A percentile compares a stretch with the other conserved stretches of the same genome.
Evolutionary conservation across 2,888 invertebrate genomes (phyloP).

Genomic region (Phlogophora meticulosa): DNA sequence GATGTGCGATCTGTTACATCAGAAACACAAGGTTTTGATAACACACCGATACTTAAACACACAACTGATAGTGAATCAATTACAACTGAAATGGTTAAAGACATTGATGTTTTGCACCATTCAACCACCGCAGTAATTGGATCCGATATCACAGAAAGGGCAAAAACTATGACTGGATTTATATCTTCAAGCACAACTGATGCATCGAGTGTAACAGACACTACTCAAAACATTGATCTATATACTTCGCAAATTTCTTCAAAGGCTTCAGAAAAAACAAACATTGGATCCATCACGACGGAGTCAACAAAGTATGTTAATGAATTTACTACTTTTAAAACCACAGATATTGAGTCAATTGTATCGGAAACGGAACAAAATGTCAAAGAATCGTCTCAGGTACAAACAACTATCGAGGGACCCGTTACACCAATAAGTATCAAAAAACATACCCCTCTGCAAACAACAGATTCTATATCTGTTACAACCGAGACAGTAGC

Average conservation of each 20-base stretch:
- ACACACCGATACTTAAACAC: neutral
- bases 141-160: constrained; percentile 6
- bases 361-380: constrained; percentile 3
- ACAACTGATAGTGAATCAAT: constrained; percentile 1
- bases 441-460: neutral
- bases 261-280: constrained; percentile 11
- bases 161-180: neutral
- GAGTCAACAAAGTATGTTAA: constrained; percentile 21
- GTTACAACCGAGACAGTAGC: constrained; percentile 23
- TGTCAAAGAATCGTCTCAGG: neutral
- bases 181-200: neutral
- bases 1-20: neutral
- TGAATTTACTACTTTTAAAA: constrained; percentile 19
- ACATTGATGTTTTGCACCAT: neutral
- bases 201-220: too few species aligned
- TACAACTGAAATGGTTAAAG: neutral
- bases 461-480: constrained; percentile 1
- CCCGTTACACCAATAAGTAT: constrained; percentile 7
- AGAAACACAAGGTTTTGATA: neutral
- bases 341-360: constrained; percentile 9
- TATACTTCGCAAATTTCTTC: constrained; percentile 3
- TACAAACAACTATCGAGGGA: neutral
- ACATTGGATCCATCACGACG: constrained; percentile 20
- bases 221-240: too few species aligned
- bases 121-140: neutral